phyloP scores from a whole-genome alignment of 2,797 vertebrate species.

The Acanthis flammea region DNA sequence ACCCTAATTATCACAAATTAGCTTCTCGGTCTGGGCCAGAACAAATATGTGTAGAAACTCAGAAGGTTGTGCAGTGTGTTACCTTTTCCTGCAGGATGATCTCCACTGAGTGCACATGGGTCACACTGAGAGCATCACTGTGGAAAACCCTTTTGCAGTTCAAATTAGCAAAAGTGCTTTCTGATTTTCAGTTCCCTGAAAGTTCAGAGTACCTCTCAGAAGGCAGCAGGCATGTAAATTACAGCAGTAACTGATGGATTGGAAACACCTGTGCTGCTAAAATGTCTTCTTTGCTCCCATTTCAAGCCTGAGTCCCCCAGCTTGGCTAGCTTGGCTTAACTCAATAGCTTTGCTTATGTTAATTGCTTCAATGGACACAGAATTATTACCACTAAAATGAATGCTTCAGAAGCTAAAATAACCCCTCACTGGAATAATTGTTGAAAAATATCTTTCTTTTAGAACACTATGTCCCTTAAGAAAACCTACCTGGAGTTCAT shows the following conservation, averaged over 20 bases:
- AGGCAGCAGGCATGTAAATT: neutral
- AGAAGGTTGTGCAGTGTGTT: neutral
- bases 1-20: conserved; percentile 33
- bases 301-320: neutral
- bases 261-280: neutral
- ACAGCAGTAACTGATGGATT: neutral
- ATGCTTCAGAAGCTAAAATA: neutral
- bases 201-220: neutral
- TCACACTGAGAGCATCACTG: neutral
- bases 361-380: neutral
- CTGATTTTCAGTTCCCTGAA: neutral
- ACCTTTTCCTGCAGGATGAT: neutral
- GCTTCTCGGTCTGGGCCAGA: neutral
- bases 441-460: neutral
- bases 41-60: neutral
- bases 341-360: neutral
- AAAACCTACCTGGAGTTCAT: neutral
- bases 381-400: neutral
- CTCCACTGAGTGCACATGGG: neutral
- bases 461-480: neutral
- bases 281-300: neutral
- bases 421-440: neutral
- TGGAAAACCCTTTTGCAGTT: neutral
- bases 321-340: neutral
- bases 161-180: neutral